These are phyloP conservation scores for Mythimna ferrago DNA, from an alignment of 2,888 invertebrate genomes.

Conservation along the genomic window DNA sequence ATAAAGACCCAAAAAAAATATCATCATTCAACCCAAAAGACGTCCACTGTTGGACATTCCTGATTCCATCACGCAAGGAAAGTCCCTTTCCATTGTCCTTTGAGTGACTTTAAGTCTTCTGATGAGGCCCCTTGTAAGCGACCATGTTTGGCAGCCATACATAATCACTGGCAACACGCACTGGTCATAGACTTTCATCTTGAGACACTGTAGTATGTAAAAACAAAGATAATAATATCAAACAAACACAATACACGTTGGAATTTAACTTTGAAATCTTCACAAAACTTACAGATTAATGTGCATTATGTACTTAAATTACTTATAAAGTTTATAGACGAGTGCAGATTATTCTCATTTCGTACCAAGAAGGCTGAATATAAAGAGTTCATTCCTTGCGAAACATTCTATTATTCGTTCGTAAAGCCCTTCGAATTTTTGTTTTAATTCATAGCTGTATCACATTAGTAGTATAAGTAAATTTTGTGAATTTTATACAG, in stretches of 20 bases:
- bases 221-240: background rate
- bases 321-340: conserved; percentile 22
- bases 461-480: background rate
- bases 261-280: conserved; percentile 11
- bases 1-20: too few relatives aligned
- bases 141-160: too few relatives aligned
- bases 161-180: too few relatives aligned
- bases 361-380: conserved; percentile 67
- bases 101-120: too few relatives aligned
- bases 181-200: too few relatives aligned
- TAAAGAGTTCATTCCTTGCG: conserved; percentile 66
- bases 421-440: conserved; percentile 37
- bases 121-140: too few relatives aligned
- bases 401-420: conserved; percentile 42
- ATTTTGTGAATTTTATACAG: too few relatives aligned
- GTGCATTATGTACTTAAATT: conserved; percentile 17
- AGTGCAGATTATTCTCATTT: conserved; percentile 69
- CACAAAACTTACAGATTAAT: conserved; percentile 1
- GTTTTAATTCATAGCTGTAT: conserved; percentile 10
- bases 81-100: too few relatives aligned
- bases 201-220: too few relatives aligned
- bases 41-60: too few relatives aligned
- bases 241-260: background rate
- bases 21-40: too few relatives aligned
- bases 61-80: too few relatives aligned